Conservation (phyloP, 2,888 invertebrate species). For the Drosophila paranaensis region DNA sequence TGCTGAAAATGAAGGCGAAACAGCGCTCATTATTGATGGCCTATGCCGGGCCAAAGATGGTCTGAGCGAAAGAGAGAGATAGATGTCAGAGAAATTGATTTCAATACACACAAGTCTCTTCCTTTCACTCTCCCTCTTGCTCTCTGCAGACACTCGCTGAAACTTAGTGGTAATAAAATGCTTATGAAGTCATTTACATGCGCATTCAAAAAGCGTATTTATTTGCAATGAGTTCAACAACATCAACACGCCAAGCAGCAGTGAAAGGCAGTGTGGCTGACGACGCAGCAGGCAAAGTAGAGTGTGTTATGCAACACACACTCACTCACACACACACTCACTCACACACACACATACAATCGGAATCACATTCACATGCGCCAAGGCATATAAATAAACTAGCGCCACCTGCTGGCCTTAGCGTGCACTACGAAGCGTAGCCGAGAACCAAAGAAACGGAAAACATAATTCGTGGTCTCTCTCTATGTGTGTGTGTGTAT, state of each 20-base stretch:
- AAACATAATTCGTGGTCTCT: slow-evolving; percentile 69
- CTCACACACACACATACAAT: slow-evolving; percentile 9
- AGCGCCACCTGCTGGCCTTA: slow-evolving; percentile 76
- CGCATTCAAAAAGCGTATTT: slow-evolving; percentile 79
- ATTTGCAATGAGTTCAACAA: slow-evolving; percentile 82
- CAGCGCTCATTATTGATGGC: slow-evolving; percentile 41
- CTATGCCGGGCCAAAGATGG: slow-evolving; percentile 6
- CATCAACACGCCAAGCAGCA: slow-evolving; percentile 64
- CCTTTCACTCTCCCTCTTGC: not conserved
- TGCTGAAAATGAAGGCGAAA: slow-evolving; percentile 27
- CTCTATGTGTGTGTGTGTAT: too few relatives aligned
- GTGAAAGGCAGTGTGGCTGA: slow-evolving; percentile 9
- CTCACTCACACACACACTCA: slow-evolving; percentile 17
- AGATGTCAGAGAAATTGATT: slow-evolving; percentile 42
- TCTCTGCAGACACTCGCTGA: slow-evolving; percentile 26
- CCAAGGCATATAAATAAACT: slow-evolving; percentile 71
- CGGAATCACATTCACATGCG: slow-evolving; percentile 24
- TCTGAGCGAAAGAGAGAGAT: not conserved
- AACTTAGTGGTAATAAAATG: slow-evolving; percentile 78
- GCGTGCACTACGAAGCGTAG: slow-evolving; percentile 55
- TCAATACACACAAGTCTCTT: slow-evolving; percentile 18
- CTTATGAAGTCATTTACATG: slow-evolving; percentile 82
- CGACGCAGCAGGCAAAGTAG: slow-evolving; percentile 38
- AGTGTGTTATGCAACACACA: slow-evolving; percentile 51
- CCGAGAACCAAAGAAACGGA: slow-evolving; percentile 39